Percentiles rank a stretch among this genome's conserved stretches.
Conservation (phyloP, 2,113 vertebrate species). For the Oncorhynchus keta region DNA sequence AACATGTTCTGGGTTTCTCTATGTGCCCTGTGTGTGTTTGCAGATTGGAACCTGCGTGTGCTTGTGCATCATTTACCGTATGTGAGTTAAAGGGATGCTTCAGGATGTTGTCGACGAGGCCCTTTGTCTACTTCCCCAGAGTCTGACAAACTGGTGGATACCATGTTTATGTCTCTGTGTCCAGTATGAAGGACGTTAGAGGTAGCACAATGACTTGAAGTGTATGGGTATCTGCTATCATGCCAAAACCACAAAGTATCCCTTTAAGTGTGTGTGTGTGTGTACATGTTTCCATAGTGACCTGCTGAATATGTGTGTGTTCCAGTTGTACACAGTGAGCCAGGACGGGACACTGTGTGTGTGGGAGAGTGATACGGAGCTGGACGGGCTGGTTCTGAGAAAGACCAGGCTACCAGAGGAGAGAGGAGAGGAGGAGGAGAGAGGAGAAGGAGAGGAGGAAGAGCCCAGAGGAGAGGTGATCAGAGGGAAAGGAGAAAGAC, state of each 20-base stretch:
- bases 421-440: slow-evolving; percentile 40
- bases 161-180: background rate
- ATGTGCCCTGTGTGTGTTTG: background rate
- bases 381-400: slow-evolving; percentile 76
- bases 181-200: too few relatives aligned
- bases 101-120: too few relatives aligned
- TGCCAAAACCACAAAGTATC: too few relatives aligned
- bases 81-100: background rate
- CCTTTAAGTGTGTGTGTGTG: background rate
- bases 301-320: background rate
- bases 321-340: slow-evolving; percentile 90
- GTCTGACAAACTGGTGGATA: too few relatives aligned
- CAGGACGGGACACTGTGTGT: slow-evolving; percentile 89
- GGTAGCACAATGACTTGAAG: too few relatives aligned
- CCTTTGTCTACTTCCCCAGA: too few relatives aligned
- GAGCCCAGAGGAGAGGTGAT: slow-evolving; percentile 72
- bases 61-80: too few relatives aligned
- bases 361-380: slow-evolving; percentile 91
- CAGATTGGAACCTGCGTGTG: too few relatives aligned
- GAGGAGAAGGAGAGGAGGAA: slow-evolving; percentile 49
- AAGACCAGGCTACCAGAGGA: slow-evolving; percentile 50
- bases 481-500: slow-evolving; percentile 71
- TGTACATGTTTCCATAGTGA: background rate
- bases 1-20: background rate
- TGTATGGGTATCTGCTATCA: too few relatives aligned